phyloP scores from a whole-genome alignment of 2,113 vertebrate genomes.

The Falcunculus frontatus region DNA sequence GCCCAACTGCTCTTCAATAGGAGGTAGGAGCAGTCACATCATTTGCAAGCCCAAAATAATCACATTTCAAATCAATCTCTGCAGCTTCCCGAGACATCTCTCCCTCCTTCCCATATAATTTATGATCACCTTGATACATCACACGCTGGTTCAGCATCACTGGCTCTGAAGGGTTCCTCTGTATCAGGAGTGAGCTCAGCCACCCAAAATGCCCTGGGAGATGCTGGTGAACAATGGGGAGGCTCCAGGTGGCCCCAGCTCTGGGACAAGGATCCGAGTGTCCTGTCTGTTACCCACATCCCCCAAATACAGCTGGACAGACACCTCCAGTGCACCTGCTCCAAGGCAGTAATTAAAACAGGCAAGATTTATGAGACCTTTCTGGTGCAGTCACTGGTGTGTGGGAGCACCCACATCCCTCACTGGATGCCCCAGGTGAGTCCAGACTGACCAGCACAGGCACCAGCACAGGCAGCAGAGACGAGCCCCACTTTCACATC shows the following conservation, averaged over 20 bases:
- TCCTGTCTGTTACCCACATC: fast-evolving
- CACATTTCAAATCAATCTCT: background rate
- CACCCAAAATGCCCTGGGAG: background rate
- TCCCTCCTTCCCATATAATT: background rate
- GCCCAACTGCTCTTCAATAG: background rate
- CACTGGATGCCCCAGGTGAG: background rate
- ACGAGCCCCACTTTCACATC: fast-evolving
- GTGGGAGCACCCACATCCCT: fast-evolving
- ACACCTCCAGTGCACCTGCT: background rate
- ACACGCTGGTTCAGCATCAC: background rate
- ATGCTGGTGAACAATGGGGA: background rate
- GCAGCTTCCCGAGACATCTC: background rate
- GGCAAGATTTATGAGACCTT: background rate
- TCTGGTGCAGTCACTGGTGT: background rate
- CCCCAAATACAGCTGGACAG: background rate
- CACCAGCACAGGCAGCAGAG: background rate
- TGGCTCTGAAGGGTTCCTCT: background rate
- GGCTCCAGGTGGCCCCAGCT: background rate
- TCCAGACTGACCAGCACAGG: background rate
- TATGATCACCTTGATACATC: background rate
- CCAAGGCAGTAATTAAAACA: fast-evolving
- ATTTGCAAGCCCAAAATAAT: background rate
- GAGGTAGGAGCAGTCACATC: fast-evolving
- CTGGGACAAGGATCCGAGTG: fast-evolving
- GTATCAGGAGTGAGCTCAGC: background rate